These are phyloP conservation scores for Enteromius anoplus DNA, from an alignment of 2,797 vertebrate species.

Conservation along the genomic window DNA sequence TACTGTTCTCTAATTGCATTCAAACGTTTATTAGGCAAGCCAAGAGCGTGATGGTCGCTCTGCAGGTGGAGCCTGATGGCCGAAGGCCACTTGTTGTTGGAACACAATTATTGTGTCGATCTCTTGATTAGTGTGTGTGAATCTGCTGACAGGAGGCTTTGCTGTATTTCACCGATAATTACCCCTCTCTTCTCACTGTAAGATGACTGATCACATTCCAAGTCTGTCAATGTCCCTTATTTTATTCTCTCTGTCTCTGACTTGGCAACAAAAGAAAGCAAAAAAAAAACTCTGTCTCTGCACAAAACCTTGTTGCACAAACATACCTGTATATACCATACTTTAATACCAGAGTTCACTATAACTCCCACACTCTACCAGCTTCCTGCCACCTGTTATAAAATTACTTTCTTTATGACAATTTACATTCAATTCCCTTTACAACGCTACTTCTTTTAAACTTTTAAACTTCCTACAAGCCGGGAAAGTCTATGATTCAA, in stretches of 20 bases:
- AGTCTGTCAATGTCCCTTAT: constrained; percentile 57
- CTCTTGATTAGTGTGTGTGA: constrained; percentile 76
- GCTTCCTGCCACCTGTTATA: constrained; percentile 76
- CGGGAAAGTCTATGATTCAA: constrained; percentile 75
- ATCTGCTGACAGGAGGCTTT: constrained; percentile 79
- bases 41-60: constrained; percentile 67
- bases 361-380: background rate
- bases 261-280: background rate
- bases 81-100: constrained; percentile 75
- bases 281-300: background rate
- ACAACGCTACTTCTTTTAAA: constrained; percentile 66
- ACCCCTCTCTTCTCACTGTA: constrained; percentile 66
- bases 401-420: constrained; percentile 67
- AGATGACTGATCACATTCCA: constrained; percentile 68
- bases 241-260: constrained; percentile 42
- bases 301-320: background rate
- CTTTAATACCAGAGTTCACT: background rate
- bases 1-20: constrained; percentile 80
- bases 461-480: constrained; percentile 75
- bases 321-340: background rate
- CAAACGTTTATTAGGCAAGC: constrained; percentile 77
- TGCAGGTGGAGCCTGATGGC: constrained; percentile 61
- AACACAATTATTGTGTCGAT: constrained; percentile 72
- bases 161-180: constrained; percentile 79
- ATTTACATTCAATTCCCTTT: constrained; percentile 73